These are phyloP conservation scores for Scelioninae gen. 2 DNA, from an alignment of 2,888 invertebrate species.

Conservation along the genomic window DNA sequence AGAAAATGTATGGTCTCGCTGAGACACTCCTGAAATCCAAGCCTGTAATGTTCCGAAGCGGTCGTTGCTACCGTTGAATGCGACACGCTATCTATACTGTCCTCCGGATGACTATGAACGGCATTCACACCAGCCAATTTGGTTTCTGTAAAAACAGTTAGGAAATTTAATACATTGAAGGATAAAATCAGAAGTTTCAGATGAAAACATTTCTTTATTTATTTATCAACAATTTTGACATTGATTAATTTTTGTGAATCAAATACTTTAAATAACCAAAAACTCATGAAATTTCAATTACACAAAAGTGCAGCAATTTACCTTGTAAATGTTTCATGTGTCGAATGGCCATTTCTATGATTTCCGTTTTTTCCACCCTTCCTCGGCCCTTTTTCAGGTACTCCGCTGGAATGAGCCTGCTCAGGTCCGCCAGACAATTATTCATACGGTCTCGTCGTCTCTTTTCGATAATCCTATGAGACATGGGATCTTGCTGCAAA, in stretches of 20 bases:
- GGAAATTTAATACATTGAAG: too few relatives aligned
- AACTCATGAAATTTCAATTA: too few relatives aligned
- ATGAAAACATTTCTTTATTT: too few relatives aligned
- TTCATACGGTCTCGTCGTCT: constrained; percentile 97
- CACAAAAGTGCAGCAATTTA: too few relatives aligned
- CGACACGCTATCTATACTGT: constrained; percentile 72
- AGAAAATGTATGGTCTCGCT: constrained; percentile 93
- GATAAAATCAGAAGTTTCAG: too few relatives aligned
- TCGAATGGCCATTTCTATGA: constrained; percentile 97
- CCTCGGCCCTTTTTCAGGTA: constrained; percentile 96
- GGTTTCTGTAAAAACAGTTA: constrained; percentile 67
- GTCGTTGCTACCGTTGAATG: constrained; percentile 67
- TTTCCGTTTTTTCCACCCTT: constrained; percentile 97
- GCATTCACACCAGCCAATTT: constrained; percentile 65
- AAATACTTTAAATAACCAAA: too few relatives aligned
- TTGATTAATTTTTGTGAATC: too few relatives aligned
- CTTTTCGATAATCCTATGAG: constrained; percentile 98
- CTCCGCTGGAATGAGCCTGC: constrained; percentile 93
- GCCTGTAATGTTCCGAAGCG: constrained; percentile 80
- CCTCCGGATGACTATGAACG: constrained; percentile 72
- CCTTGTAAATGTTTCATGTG: constrained; percentile 94
- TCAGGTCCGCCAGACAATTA: constrained; percentile 95
- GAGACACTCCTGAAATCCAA: constrained; percentile 94
- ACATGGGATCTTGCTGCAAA: constrained; percentile 93
- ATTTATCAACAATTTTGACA: too few relatives aligned